These are phyloP conservation scores for Palaemon carinicauda DNA, from an alignment of 1,140 invertebrate species.

Conservation along the genomic window DNA sequence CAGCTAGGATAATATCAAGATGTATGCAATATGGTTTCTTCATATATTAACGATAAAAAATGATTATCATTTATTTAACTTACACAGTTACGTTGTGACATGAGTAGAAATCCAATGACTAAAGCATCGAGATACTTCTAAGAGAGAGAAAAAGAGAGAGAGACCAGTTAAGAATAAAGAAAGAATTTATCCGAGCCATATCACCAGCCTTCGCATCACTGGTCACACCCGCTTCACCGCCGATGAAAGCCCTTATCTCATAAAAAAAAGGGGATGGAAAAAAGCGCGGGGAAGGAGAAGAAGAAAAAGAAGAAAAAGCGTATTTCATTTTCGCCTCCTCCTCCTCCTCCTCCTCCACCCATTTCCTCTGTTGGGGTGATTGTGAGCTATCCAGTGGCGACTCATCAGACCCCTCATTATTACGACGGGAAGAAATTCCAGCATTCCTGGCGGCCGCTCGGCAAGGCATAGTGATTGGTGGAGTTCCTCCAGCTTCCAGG, in stretches of 20 bases:
- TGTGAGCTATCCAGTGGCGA: conserved; percentile 52
- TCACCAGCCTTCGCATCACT: conserved; percentile 53
- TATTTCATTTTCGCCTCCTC: conserved; percentile 45
- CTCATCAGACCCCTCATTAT: conserved; percentile 55
- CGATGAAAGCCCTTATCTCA: conserved; percentile 54
- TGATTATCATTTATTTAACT: no score
- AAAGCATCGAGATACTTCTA: neutral
- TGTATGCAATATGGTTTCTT: no score
- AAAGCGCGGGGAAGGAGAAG: neutral
- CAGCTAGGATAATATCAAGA: no score
- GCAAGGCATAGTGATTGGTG: conserved; percentile 36
- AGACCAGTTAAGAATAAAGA: conserved; percentile 52
- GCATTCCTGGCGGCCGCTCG: conserved; percentile 42
- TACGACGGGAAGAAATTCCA: conserved; percentile 45
- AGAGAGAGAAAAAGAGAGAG: neutral
- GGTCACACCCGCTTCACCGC: conserved; percentile 47
- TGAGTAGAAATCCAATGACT: neutral
- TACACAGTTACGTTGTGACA: neutral
- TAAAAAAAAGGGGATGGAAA: conserved; percentile 21
- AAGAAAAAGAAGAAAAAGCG: conserved; percentile 23
- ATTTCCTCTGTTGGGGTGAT: conserved; percentile 39
- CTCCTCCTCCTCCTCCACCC: conserved; percentile 1
- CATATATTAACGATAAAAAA: no score
- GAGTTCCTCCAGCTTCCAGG: conserved; percentile 37
- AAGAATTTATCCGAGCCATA: conserved; percentile 52